Conservation (phyloP, 2,113 vertebrate genomes). For the Heterotis niloticus region DNA sequence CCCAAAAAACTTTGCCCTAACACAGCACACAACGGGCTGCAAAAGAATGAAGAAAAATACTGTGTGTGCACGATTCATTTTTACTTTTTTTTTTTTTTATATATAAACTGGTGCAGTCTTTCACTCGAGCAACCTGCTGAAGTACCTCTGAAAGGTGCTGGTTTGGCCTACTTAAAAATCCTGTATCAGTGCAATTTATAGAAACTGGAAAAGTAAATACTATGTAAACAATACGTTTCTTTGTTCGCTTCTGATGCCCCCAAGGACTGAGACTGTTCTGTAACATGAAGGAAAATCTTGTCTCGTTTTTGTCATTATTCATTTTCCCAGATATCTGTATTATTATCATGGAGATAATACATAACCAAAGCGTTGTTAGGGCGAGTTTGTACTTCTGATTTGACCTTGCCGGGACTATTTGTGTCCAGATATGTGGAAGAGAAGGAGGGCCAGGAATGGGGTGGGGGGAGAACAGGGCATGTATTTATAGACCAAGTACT, state of each 20-base stretch:
- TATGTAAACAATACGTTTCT: not conserved
- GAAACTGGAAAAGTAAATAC: not conserved
- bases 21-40: not conserved
- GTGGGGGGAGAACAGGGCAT: conserved; percentile 11
- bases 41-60: not conserved
- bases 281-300: not conserved
- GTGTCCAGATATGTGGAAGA: conserved; percentile 26
- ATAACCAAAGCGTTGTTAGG: conserved; percentile 4
- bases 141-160: not conserved
- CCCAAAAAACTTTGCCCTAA: not conserved
- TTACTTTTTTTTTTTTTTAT: not conserved
- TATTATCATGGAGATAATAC: conserved; percentile 22
- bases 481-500: conserved; percentile 31
- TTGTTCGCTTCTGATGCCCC: not conserved
- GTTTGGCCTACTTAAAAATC: conserved; percentile 2
- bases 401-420: conserved; percentile 42
- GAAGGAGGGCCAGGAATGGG: conserved; percentile 6
- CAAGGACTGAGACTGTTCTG: not conserved
- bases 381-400: conserved; percentile 5
- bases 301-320: conserved; percentile 13
- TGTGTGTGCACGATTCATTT: not conserved
- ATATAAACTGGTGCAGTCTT: not conserved
- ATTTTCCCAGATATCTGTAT: conserved; percentile 12
- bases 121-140: not conserved
- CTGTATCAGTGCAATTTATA: conserved; percentile 1